A percentile compares a stretch with the other conserved stretches of the same genome.
phyloP scores from a whole-genome alignment of 1,140 invertebrate species.

The Drosophila serrata region DNA sequence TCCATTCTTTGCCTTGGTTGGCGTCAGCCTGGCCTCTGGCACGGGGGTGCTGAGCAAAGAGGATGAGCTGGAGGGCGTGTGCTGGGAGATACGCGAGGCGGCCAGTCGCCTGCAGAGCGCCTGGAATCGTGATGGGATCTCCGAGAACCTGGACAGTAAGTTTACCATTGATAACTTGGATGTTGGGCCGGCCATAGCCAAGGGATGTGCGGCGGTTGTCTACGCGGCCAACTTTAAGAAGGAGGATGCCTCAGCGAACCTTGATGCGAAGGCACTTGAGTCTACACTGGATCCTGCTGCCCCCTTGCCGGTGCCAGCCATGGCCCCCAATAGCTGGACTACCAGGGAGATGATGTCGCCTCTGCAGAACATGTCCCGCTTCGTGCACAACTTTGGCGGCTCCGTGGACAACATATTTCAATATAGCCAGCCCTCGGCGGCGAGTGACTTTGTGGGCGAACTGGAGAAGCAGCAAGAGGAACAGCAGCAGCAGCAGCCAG shows the following conservation, averaged over 20 bases:
- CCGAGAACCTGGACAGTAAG: conserved; percentile 80
- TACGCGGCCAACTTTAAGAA: conserved; percentile 89
- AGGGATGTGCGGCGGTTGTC: conserved; percentile 94
- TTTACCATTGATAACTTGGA: conserved; percentile 88
- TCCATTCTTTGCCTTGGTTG: conserved; percentile 91
- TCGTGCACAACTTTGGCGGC: conserved; percentile 84
- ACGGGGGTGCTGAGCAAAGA: conserved; percentile 92
- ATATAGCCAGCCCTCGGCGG: conserved; percentile 68
- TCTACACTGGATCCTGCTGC: background rate
- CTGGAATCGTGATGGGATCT: conserved; percentile 86
- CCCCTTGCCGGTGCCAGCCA: conserved; percentile 5
- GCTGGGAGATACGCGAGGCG: conserved; percentile 92
- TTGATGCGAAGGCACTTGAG: background rate
- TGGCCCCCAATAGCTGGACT: conserved; percentile 32
- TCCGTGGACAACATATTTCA: conserved; percentile 76
- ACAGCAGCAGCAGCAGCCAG: conserved; percentile 6
- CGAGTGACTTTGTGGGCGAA: conserved; percentile 62
- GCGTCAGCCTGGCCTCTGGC: conserved; percentile 90
- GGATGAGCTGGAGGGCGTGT: conserved; percentile 92
- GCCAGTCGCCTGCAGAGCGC: conserved; percentile 88
- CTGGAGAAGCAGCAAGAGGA: conserved; percentile 20
- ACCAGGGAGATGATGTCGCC: conserved; percentile 73
- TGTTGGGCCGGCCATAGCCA: conserved; percentile 90
- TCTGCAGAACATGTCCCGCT: conserved; percentile 82
- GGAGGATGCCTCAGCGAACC: background rate